Percentiles rank a stretch among this genome's conserved stretches.
phyloP scores from a whole-genome alignment of 2,797 vertebrate genomes.

The Bucorvus abyssinicus region DNA sequence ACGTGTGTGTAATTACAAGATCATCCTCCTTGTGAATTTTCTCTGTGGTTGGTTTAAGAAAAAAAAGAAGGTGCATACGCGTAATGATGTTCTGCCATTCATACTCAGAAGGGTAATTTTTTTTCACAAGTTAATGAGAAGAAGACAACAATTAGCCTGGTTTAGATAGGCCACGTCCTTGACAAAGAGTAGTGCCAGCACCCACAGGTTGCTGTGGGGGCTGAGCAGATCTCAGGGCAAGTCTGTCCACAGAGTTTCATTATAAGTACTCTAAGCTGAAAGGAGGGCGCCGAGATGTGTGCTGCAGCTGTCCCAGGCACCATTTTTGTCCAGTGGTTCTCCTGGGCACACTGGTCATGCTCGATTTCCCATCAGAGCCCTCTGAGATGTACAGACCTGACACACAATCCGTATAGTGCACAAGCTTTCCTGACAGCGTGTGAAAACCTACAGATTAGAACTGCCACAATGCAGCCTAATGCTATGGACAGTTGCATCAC shows the following conservation, averaged over 20 bases:
- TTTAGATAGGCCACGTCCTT: not conserved
- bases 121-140: not conserved
- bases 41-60: slow-evolving; percentile 37
- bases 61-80: not conserved
- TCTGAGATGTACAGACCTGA: not conserved
- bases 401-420: not conserved
- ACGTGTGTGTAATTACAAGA: slow-evolving; percentile 56
- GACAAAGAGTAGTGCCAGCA: not conserved
- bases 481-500: not conserved
- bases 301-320: not conserved
- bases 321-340: not conserved
- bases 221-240: not conserved
- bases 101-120: slow-evolving; percentile 33
- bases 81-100: slow-evolving; percentile 23
- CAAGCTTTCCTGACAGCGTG: slow-evolving; percentile 1
- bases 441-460: slow-evolving; percentile 27
- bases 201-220: not conserved
- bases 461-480: not conserved
- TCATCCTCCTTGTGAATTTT: slow-evolving; percentile 11
- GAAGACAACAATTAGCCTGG: not conserved
- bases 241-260: not conserved
- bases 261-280: not conserved
- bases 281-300: not conserved
- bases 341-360: not conserved
- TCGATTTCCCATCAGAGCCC: slow-evolving; percentile 22